Conservation (phyloP, 1,140 invertebrate genomes). For the Drosophila ogumai region DNA sequence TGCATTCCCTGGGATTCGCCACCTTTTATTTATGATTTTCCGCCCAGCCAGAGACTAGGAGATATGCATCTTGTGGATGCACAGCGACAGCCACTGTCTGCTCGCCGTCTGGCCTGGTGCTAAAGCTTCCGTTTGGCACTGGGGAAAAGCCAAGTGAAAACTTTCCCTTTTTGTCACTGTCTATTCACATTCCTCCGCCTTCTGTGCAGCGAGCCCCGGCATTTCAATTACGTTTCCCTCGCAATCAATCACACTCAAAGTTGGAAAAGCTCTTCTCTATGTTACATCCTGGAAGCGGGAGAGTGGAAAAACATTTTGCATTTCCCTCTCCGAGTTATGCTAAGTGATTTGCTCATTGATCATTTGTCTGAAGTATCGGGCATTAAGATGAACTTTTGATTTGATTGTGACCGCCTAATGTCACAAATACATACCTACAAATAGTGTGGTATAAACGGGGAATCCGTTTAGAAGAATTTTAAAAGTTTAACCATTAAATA, state of each 20-base stretch:
- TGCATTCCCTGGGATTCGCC: slow-evolving; percentile 44
- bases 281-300: slow-evolving; percentile 19
- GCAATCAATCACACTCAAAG: slow-evolving; percentile 78
- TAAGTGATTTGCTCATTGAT: slow-evolving; percentile 53
- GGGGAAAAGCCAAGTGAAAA: slow-evolving; percentile 64
- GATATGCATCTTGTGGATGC: slow-evolving; percentile 42
- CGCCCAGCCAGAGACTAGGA: slow-evolving; percentile 8
- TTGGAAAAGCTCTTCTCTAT: slow-evolving; percentile 50
- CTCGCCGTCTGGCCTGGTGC: slow-evolving; percentile 50
- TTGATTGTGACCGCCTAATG: slow-evolving; percentile 1
- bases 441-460: not conserved
- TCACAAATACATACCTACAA: not conserved
- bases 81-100: slow-evolving; percentile 58
- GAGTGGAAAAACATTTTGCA: slow-evolving; percentile 55
- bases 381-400: slow-evolving; percentile 40
- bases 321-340: slow-evolving; percentile 31
- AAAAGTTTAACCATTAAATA: not conserved
- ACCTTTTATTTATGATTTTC: slow-evolving; percentile 54
- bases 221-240: slow-evolving; percentile 69
- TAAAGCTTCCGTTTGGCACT: slow-evolving; percentile 15
- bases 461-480: not conserved
- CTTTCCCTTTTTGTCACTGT: slow-evolving; percentile 69
- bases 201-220: slow-evolving; percentile 37
- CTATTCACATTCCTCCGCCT: slow-evolving; percentile 19
- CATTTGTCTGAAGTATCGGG: slow-evolving; percentile 35